Evolutionary conservation across 2,797 vertebrate species (phyloP).

Genomic region (Crocodylus rhombifer): DNA sequence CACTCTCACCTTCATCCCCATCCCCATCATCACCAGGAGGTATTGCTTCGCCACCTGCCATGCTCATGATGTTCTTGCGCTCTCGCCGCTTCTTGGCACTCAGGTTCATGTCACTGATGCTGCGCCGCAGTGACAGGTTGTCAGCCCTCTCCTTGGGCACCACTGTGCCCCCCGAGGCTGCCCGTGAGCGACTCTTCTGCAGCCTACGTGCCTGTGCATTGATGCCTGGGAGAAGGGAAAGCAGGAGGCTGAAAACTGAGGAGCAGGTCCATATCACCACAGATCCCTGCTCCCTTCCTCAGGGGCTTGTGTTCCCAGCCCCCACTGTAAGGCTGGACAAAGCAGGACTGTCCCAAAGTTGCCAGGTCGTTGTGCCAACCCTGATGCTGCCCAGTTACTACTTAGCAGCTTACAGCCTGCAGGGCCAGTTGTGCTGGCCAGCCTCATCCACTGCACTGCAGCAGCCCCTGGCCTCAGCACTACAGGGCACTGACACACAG

Average conservation of each 20-base stretch:
- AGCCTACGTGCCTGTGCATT: constrained; percentile 64
- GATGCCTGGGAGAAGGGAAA: constrained; percentile 10
- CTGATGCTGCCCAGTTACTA: no score
- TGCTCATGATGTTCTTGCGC: constrained; percentile 90
- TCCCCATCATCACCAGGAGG: constrained; percentile 30
- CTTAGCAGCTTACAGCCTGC: no score
- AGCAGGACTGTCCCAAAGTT: no score
- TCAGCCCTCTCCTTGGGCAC: constrained; percentile 86
- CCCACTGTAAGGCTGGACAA: neutral
- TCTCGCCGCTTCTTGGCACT: constrained; percentile 89
- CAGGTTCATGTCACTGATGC: constrained; percentile 94
- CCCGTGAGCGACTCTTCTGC: constrained; percentile 84
- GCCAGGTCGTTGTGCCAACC: no score
- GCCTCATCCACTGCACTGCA: no score
- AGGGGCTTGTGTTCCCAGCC: constrained; percentile 4
- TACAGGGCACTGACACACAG: no score
- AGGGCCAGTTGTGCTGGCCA: no score
- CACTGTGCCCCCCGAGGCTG: constrained; percentile 86
- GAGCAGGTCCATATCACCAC: neutral
- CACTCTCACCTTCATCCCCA: no score
- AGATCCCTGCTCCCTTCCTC: neutral
- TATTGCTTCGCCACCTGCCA: constrained; percentile 79
- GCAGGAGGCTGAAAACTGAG: neutral
- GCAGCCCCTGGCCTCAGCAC: no score
- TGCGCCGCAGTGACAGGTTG: constrained; percentile 89